Conservation (phyloP, 2,797 vertebrate species). For the Eurystomus glaucurus region DNA sequence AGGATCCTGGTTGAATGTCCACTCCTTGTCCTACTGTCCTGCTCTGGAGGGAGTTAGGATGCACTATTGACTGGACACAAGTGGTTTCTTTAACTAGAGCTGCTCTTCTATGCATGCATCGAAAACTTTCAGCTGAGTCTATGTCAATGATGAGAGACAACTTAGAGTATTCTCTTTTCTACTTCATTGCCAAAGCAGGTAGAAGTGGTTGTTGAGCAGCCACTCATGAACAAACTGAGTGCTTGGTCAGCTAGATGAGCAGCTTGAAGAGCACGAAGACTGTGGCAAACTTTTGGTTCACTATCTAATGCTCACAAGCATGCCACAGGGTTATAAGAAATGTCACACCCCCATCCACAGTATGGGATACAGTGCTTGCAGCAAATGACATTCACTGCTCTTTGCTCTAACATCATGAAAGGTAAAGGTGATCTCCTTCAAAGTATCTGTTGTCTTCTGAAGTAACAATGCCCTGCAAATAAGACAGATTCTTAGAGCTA, state of each 20-base stretch:
- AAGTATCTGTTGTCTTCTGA: not conserved
- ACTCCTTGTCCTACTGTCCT: too few species aligned
- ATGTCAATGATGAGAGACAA: not conserved
- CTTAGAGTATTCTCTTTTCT: not conserved
- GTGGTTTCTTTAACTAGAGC: not conserved
- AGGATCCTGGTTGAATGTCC: too few species aligned
- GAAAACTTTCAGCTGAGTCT: not conserved
- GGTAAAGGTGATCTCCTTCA: not conserved
- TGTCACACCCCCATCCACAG: accelerated
- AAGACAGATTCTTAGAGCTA: not conserved
- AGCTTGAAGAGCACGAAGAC: not conserved
- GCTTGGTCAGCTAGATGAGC: not conserved
- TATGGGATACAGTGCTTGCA: not conserved
- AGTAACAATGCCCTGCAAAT: not conserved
- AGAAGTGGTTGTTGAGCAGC: not conserved
- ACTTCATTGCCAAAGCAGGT: not conserved
- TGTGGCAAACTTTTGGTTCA: not conserved
- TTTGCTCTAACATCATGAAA: not conserved
- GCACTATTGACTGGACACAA: not conserved
- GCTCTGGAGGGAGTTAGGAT: not conserved
- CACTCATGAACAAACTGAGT: not conserved
- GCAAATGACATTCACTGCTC: not conserved
- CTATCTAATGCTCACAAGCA: not conserved
- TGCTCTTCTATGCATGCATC: not conserved
- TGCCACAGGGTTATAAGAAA: not conserved